Conservation (phyloP, 2,113 vertebrate genomes). For the Gobio gobio region DNA sequence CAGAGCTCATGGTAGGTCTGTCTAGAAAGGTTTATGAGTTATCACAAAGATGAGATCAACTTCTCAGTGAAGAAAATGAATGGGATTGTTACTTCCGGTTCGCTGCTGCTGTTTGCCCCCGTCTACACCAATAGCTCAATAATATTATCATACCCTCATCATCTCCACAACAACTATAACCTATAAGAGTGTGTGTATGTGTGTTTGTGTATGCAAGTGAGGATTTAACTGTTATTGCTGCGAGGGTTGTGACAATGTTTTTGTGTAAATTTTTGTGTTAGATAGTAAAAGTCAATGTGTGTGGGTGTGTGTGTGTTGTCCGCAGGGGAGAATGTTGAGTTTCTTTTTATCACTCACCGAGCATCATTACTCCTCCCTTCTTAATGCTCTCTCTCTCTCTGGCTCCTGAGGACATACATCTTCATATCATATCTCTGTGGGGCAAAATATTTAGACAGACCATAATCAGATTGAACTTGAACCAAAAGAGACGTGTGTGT, state of each 20-base stretch:
- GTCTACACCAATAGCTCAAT: background rate
- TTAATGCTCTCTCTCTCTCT: conserved; percentile 43
- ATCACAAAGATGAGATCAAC: background rate
- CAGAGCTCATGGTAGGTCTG: background rate
- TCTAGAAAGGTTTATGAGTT: conserved; percentile 19
- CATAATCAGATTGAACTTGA: conserved; percentile 48
- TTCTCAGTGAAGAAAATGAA: conserved; percentile 5
- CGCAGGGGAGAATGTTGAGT: conserved; percentile 25
- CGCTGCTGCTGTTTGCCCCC: background rate
- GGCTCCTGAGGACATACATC: conserved; percentile 56
- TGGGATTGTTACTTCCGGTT: background rate
- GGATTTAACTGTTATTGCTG: conserved; percentile 29
- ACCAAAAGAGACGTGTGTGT: conserved; percentile 37
- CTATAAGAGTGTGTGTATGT: background rate
- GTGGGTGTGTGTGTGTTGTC: conserved; percentile 51
- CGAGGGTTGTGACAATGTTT: conserved; percentile 26
- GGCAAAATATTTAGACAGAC: conserved; percentile 55
- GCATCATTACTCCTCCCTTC: conserved; percentile 49
- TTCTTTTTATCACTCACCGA: conserved; percentile 47
- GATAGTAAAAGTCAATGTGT: conserved; percentile 38
- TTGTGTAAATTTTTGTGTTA: conserved; percentile 4
- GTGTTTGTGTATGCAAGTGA: background rate
- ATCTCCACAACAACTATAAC: conserved; percentile 2
- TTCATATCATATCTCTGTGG: conserved; percentile 40
- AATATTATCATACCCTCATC: background rate